Conservation (phyloP, 1,140 invertebrate species). For the Macrocentrus cingulum region DNA sequence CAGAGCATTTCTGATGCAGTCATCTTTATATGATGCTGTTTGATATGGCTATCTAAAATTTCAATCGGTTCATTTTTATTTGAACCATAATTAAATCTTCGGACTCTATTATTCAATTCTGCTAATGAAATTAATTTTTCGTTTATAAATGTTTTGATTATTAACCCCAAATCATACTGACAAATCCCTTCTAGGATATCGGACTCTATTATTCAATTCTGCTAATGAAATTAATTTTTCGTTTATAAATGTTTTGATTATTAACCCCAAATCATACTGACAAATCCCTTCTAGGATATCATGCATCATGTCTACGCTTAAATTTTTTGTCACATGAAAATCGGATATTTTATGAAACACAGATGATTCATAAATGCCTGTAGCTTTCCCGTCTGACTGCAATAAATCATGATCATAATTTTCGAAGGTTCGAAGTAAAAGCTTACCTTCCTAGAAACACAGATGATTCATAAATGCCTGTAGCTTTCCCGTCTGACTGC, state of each 20-base stretch:
- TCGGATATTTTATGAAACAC: conserved; percentile 4
- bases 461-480: conserved; percentile 21
- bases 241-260: too few relatives aligned
- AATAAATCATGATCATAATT: too few relatives aligned
- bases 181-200: conserved; percentile 38
- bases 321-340: conserved; percentile 36
- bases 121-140: conserved; percentile 33
- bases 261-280: too few relatives aligned
- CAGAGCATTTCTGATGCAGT: conserved; percentile 35
- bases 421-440: too few relatives aligned
- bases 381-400: too few relatives aligned
- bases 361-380: too few relatives aligned
- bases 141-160: conserved; percentile 31
- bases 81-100: conserved; percentile 24
- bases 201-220: too few relatives aligned
- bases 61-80: conserved; percentile 30
- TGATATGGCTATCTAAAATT: conserved; percentile 24
- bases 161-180: conserved; percentile 33
- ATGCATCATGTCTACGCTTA: conserved; percentile 37
- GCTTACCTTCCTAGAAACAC: too few relatives aligned
- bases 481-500: conserved; percentile 5
- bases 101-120: conserved; percentile 29
- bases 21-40: conserved; percentile 24
- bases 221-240: too few relatives aligned
- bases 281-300: too few relatives aligned